Percentiles rank a stretch among this genome's conserved stretches.
phyloP scores from a whole-genome alignment of 2,888 invertebrate genomes.

The Drosophila nigricruria region DNA sequence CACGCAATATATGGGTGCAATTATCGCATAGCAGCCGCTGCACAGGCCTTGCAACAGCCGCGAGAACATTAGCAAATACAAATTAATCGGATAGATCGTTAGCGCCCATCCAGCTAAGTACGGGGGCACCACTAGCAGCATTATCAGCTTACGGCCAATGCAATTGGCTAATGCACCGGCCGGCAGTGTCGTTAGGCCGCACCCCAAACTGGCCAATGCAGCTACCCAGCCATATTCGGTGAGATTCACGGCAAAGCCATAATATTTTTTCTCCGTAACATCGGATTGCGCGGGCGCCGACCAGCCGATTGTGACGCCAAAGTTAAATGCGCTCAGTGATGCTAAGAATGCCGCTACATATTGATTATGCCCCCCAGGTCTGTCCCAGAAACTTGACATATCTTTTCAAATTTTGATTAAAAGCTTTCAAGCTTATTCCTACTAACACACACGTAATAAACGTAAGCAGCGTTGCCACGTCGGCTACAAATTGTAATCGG shows the following conservation, averaged over 20 bases:
- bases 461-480: slow-evolving; percentile 8
- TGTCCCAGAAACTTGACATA: slow-evolving; percentile 31
- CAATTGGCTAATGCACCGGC: slow-evolving; percentile 89
- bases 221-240: slow-evolving; percentile 89
- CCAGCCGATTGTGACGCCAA: slow-evolving; percentile 88
- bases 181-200: slow-evolving; percentile 88
- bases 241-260: slow-evolving; percentile 6
- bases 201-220: slow-evolving; percentile 89
- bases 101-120: slow-evolving; percentile 90
- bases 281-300: slow-evolving; percentile 87
- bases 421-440: not conserved
- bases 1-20: slow-evolving; percentile 91
- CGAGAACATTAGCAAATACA: slow-evolving; percentile 53
- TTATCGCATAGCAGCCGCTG: slow-evolving; percentile 90
- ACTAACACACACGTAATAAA: not conserved
- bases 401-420: not conserved
- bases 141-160: slow-evolving; percentile 89
- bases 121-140: slow-evolving; percentile 85
- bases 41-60: slow-evolving; percentile 65
- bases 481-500: not conserved
- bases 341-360: slow-evolving; percentile 23
- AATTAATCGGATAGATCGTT: slow-evolving; percentile 89
- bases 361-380: slow-evolving; percentile 17
- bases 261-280: slow-evolving; percentile 9
- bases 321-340: slow-evolving; percentile 25